Conservation (phyloP, 1,140 invertebrate species). For the Lepidostoma basale region DNA sequence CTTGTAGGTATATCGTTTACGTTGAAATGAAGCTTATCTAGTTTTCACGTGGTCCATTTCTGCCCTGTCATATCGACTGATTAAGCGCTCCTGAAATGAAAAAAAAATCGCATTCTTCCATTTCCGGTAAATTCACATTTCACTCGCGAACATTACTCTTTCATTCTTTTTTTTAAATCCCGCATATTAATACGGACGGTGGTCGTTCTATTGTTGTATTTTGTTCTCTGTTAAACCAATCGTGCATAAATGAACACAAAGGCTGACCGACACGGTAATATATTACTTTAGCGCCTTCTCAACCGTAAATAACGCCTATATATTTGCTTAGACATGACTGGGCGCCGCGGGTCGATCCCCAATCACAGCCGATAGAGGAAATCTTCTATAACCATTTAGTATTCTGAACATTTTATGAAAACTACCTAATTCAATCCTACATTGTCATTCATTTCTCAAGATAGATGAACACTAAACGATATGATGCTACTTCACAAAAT, state of each 20-base stretch:
- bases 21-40: too few species aligned
- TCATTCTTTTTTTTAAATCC: slow-evolving; percentile 12
- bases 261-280: slow-evolving; percentile 13
- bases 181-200: slow-evolving; percentile 7
- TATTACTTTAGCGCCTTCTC: slow-evolving; percentile 16
- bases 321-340: neutral
- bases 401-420: too few species aligned
- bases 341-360: neutral
- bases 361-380: neutral
- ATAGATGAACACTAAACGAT: too few species aligned
- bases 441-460: too few species aligned
- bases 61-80: too few species aligned
- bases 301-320: slow-evolving; percentile 6
- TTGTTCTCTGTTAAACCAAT: slow-evolving; percentile 27
- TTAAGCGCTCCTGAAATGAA: too few species aligned
- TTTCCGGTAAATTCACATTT: neutral
- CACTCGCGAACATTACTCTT: neutral
- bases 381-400: too few species aligned
- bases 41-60: too few species aligned
- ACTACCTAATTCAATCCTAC: too few species aligned
- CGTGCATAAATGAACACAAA: slow-evolving; percentile 29
- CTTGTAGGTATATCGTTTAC: too few species aligned
- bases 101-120: neutral
- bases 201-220: slow-evolving; percentile 29
- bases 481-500: too few species aligned